Percentiles rank a stretch among this genome's conserved stretches.
Evolutionary conservation across 2,113 vertebrate species (phyloP).

Genomic region (Stegastes partitus): DNA sequence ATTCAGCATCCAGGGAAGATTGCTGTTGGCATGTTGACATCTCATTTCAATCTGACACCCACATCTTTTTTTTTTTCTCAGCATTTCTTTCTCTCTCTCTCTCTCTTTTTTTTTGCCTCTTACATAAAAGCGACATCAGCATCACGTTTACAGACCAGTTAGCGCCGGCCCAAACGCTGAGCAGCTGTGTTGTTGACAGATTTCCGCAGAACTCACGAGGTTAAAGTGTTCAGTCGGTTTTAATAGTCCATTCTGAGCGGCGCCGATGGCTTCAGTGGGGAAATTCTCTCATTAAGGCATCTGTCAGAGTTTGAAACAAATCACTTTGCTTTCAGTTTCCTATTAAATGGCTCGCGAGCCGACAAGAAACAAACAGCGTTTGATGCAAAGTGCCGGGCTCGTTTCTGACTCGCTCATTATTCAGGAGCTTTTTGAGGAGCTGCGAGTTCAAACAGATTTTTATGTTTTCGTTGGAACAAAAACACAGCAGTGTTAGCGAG

Average conservation of each 20-base stretch:
- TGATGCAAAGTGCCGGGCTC: conserved; percentile 16
- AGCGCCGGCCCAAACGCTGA: conserved; percentile 23
- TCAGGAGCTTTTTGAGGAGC: not conserved
- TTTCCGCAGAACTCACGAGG: conserved; percentile 24
- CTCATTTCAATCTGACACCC: conserved; percentile 81
- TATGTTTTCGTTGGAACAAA: not conserved
- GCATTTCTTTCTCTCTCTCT: conserved; percentile 52
- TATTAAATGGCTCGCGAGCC: not conserved
- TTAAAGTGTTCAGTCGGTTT: conserved; percentile 3
- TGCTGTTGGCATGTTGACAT: conserved; percentile 80
- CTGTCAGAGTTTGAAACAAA: conserved; percentile 6
- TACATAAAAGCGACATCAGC: conserved; percentile 76
- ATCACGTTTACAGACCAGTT: conserved; percentile 63
- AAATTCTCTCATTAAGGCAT: conserved; percentile 23
- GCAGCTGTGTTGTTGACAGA: conserved; percentile 49
- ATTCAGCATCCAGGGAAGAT: conserved; percentile 65
- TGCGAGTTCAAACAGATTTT: no score
- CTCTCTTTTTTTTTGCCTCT: conserved; percentile 47
- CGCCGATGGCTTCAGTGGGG: not conserved
- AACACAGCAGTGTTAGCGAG: not conserved
- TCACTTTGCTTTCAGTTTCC: conserved; percentile 20
- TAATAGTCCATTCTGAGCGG: conserved; percentile 7
- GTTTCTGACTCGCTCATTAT: not conserved
- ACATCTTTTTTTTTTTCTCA: conserved; percentile 73
- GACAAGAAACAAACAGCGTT: not conserved